Conservation (phyloP, 2,113 vertebrate species). For the Nerophis ophidion region DNA sequence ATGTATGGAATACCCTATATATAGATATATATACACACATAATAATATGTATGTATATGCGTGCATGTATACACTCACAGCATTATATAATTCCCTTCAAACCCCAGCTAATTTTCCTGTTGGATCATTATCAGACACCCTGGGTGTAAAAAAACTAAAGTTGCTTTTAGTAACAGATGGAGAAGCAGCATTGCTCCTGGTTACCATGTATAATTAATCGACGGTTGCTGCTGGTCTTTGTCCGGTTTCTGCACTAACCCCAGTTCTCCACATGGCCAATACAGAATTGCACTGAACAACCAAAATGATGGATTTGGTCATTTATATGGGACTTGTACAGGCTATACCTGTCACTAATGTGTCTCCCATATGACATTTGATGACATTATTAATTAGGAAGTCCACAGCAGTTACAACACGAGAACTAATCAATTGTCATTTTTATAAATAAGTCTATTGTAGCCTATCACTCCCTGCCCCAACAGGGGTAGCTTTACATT, state of each 20-base stretch:
- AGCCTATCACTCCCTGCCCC: background rate
- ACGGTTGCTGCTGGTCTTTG: conserved; percentile 52
- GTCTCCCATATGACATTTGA: conserved; percentile 49
- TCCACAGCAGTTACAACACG: conserved; percentile 48
- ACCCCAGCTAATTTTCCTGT: conserved; percentile 1
- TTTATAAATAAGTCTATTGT: background rate
- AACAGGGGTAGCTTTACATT: background rate
- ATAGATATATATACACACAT: too few species aligned
- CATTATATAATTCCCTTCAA: background rate
- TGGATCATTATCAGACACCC: conserved; percentile 12
- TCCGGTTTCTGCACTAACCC: conserved; percentile 36
- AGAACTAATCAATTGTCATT: conserved; percentile 53
- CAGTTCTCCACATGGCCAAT: conserved; percentile 39
- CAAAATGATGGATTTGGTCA: conserved; percentile 20
- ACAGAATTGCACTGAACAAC: conserved; percentile 33
- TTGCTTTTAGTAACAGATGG: conserved; percentile 52
- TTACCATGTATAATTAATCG: conserved; percentile 61
- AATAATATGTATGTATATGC: too few species aligned
- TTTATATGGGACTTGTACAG: conserved; percentile 5
- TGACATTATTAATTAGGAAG: conserved; percentile 54
- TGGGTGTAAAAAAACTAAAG: conserved; percentile 37
- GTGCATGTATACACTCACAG: background rate
- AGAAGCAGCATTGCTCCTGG: conserved; percentile 37
- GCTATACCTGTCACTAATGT: conserved; percentile 46
- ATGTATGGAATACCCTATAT: too few species aligned